phyloP scores from a whole-genome alignment of 2,797 vertebrate species.

The Dendrocincla tyrannina region DNA sequence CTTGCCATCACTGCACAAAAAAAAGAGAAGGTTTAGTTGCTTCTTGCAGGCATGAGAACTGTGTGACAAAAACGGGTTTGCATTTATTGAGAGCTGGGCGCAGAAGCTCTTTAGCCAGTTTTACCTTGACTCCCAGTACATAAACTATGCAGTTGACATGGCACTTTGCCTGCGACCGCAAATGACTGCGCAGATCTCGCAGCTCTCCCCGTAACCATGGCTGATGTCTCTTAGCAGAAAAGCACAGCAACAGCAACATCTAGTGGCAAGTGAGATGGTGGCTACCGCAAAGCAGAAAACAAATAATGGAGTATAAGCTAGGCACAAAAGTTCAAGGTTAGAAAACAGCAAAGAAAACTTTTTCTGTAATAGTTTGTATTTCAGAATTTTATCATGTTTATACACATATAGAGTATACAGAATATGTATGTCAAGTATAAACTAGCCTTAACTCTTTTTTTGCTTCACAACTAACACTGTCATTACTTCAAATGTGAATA shows the following conservation, averaged over 20 bases:
- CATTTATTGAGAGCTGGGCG: neutral
- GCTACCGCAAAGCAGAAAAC: neutral
- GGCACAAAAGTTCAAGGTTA: neutral
- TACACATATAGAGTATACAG: neutral
- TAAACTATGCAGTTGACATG: neutral
- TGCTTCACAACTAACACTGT: neutral
- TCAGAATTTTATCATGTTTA: neutral
- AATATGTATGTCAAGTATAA: neutral
- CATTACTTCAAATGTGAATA: neutral
- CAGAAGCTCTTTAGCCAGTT: neutral
- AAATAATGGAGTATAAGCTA: neutral
- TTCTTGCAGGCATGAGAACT: rapidly evolving
- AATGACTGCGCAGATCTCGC: rapidly evolving
- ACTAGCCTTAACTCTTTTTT: neutral
- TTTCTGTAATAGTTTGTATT: neutral
- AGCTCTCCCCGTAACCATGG: rapidly evolving
- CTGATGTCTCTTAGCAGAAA: neutral
- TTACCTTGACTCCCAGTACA: neutral
- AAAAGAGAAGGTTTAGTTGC: neutral
- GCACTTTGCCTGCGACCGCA: neutral
- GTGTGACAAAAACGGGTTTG: rapidly evolving
- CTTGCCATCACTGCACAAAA: rapidly evolving
- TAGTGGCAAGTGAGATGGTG: neutral
- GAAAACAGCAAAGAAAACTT: neutral
- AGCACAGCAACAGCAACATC: slow-evolving; percentile 32